These are phyloP conservation scores for Corythaeola cristata DNA, from an alignment of 2,113 vertebrate species.

Conservation along the genomic window DNA sequence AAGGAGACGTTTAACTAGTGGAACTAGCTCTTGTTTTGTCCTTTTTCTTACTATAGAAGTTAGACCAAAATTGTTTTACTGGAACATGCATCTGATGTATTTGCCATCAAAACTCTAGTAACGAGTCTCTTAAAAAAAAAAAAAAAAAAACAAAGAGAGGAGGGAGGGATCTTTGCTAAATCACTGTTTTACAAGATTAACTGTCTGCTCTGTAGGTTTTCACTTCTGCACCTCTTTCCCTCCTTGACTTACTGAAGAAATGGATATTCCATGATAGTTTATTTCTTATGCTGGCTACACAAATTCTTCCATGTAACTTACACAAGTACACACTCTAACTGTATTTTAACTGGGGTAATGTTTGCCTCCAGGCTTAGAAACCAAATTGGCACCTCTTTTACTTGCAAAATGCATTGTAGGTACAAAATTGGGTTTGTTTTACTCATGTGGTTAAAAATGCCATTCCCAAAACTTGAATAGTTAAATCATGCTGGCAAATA, in stretches of 20 bases:
- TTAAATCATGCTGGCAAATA: not conserved
- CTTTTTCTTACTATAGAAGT: not conserved
- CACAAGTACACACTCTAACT: not conserved
- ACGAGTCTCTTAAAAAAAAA: not conserved
- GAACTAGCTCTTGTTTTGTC: not conserved
- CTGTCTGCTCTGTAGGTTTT: not conserved
- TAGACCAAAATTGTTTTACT: not conserved
- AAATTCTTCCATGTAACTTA: not conserved
- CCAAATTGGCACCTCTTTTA: not conserved
- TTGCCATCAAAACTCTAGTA: not conserved
- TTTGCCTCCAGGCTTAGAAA: not conserved
- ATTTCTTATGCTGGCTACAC: not conserved
- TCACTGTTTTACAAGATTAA: not conserved
- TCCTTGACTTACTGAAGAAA: not conserved
- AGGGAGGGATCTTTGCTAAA: not conserved
- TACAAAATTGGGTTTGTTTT: not conserved
- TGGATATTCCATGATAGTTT: not conserved
- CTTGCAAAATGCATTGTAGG: not conserved
- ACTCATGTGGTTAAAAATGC: not conserved
- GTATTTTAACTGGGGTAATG: not conserved
- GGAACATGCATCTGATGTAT: not conserved
- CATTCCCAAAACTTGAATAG: not conserved
- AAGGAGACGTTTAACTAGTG: not conserved
- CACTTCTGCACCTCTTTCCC: not conserved
- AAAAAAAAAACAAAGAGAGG: fast-evolving